phyloP scores from a whole-genome alignment of 2,797 vertebrate genomes.

The Brachymystax lenok region DNA sequence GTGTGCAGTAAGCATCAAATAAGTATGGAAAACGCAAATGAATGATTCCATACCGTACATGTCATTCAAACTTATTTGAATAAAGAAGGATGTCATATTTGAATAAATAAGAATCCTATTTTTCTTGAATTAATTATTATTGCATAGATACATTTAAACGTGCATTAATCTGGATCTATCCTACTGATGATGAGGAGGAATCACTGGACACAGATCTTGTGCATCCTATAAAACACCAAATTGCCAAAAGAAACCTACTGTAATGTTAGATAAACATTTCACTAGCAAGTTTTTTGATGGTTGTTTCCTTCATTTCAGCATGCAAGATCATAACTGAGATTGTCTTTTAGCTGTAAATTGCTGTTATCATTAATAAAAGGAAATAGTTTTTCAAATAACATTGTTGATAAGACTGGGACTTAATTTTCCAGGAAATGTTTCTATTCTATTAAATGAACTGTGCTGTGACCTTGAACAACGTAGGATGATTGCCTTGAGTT shows the following conservation, averaged over 20 bases:
- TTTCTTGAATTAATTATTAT: background rate
- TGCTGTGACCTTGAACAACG: background rate
- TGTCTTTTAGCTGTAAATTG: background rate
- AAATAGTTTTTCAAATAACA: background rate
- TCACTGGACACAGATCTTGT: background rate
- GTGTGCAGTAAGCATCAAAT: constrained; percentile 40
- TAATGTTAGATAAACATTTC: too few relatives aligned
- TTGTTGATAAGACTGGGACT: background rate
- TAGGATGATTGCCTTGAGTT: background rate
- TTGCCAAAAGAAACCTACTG: background rate
- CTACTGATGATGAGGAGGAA: background rate
- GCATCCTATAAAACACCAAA: background rate
- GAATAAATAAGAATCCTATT: background rate
- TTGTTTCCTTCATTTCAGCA: background rate
- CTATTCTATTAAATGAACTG: background rate
- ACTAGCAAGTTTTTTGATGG: background rate
- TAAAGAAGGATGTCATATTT: background rate
- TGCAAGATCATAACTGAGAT: background rate
- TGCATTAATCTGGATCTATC: background rate
- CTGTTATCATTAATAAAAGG: background rate
- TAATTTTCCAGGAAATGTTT: background rate
- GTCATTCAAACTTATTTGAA: background rate
- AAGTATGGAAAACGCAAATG: background rate
- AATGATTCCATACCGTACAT: background rate
- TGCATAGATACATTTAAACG: background rate